These are phyloP conservation scores for Myotis vivesi DNA, from an alignment of 2,797 vertebrate genomes.

Conservation along the genomic window DNA sequence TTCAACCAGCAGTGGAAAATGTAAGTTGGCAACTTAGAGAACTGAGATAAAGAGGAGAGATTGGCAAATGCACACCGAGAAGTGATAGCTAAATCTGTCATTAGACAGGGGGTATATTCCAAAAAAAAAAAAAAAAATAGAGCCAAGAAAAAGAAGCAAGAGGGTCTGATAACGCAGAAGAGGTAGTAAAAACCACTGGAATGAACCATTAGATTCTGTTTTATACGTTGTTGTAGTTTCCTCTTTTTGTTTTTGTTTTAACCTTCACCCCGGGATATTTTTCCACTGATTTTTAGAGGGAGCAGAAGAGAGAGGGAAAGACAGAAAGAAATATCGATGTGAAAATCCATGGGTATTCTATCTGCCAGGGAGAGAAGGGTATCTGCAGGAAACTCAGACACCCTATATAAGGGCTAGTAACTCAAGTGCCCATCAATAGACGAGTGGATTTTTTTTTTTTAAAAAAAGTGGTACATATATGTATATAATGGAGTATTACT, in stretches of 20 bases:
- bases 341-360: neutral
- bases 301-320: too few species aligned
- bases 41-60: neutral
- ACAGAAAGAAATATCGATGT: neutral
- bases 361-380: neutral
- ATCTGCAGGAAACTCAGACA: neutral
- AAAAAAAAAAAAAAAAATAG: neutral
- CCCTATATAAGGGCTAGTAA: neutral
- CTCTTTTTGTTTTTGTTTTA: too few species aligned
- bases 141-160: neutral
- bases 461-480: neutral
- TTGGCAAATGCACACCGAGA: neutral
- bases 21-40: neutral
- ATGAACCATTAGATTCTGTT: neutral
- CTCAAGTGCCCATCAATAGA: neutral
- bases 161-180: neutral
- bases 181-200: neutral
- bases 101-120: neutral
- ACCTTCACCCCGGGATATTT: too few species aligned
- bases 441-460: neutral
- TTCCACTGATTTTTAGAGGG: too few species aligned
- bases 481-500: neutral
- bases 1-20: neutral
- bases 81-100: neutral
- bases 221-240: too few species aligned